Evolutionary conservation across 2,888 invertebrate species (phyloP), one percentile per base, ranked within the genome.

Genomic region (Caenorhabditis sp.): DNA sequence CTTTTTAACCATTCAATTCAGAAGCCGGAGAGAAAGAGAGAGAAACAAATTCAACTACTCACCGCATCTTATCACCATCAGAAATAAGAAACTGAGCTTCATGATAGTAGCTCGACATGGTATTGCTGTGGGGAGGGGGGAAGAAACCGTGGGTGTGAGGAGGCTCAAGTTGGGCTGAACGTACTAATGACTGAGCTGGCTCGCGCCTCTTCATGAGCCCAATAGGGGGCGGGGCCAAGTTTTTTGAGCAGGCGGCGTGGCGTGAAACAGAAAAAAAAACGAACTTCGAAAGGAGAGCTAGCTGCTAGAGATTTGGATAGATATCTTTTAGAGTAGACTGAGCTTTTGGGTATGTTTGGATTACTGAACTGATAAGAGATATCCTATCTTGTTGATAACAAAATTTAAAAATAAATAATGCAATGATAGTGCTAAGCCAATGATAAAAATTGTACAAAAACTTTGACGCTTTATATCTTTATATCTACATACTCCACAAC

Each of bases 211-310:
- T 53, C 32, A 56, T 44, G 56, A 20, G 32, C 32, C 60, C 13
- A 9, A 40, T 22, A n/a, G 26, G 60, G 74, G 74, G 74, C 67
- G 67, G 64, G 26, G 76, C 35, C 58, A 51, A 51, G 5, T 15
- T 32, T 56, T 67, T 65, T 67, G 47, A 50, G 65, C 58, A 11
- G 22, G 40, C 51, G 24, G 64, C 60, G 61, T 53, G 76, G 65
- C 58, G 61, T 61, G 76, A 76, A 76, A 76, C 76, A 67, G 55
- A 67, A 61, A n/a, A n/a, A n/a, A n/a, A n/a, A n/a, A n/a, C n/a
- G n/a, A n/a, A n/a, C n/a, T n/a, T n/a, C n/a, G n/a, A n/a, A n/a
- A n/a, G n/a, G n/a, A n/a, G n/a, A n/a, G n/a, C n/a, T n/a, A n/a
- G n/a, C n/a, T n/a, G n/a, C n/a, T n/a, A n/a, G n/a, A n/a, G n/a